Evolutionary conservation across 2,113 vertebrate genomes (phyloP).

Genomic region (Beaufortia kweichowensis): DNA sequence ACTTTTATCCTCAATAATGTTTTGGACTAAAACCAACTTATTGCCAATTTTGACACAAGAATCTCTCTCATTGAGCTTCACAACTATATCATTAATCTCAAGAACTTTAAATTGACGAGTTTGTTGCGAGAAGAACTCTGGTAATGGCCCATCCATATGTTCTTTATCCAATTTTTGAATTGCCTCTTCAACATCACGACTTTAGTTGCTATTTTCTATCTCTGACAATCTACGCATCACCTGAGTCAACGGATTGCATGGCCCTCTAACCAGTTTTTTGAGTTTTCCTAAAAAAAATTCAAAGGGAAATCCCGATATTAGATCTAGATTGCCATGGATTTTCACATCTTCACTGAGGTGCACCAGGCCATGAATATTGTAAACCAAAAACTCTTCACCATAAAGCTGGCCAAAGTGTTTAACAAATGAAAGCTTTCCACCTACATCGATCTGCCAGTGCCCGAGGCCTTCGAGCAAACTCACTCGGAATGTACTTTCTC

Average conservation of each 20-base stretch:
- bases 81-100: background rate
- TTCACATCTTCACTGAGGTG: constrained; percentile 45
- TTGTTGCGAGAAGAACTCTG: background rate
- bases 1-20: constrained; percentile 15
- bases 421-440: constrained; percentile 39
- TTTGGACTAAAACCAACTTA: constrained; percentile 11
- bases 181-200: background rate
- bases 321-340: constrained; percentile 18
- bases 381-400: constrained; percentile 31
- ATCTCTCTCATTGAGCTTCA: constrained; percentile 18
- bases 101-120: constrained; percentile 9
- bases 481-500: constrained; percentile 30
- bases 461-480: constrained; percentile 42
- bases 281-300: constrained; percentile 24
- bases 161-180: constrained; percentile 19
- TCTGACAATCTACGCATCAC: constrained; percentile 3
- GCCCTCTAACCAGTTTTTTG: constrained; percentile 21
- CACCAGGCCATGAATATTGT: constrained; percentile 42
- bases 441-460: constrained; percentile 29
- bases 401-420: constrained; percentile 42
- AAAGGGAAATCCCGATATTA: constrained; percentile 36
- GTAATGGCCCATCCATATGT: background rate
- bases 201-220: constrained; percentile 4
- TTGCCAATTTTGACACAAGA: constrained; percentile 7
- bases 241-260: constrained; percentile 19